phyloP scores from a whole-genome alignment of 2,797 vertebrate species.

The Ptychobarbus kaznakovi region DNA sequence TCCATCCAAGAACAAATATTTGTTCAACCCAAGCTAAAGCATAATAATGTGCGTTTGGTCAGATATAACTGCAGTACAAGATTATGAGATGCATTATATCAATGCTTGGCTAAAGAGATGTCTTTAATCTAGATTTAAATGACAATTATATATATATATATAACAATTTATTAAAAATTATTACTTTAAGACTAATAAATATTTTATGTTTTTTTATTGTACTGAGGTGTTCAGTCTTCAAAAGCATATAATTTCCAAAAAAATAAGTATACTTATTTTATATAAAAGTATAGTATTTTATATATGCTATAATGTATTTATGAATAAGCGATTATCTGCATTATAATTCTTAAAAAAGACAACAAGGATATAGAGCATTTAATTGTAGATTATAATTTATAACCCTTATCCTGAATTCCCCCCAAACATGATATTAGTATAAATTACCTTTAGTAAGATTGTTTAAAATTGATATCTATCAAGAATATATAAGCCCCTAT shows the following conservation, averaged over 20 bases:
- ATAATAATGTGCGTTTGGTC: too few species aligned
- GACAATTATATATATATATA: too few species aligned
- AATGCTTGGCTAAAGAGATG: too few species aligned
- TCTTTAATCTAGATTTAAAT: too few species aligned
- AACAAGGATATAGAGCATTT: neutral
- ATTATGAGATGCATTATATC: too few species aligned
- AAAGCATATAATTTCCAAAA: neutral
- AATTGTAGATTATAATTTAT: neutral
- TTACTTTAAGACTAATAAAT: neutral
- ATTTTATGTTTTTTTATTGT: neutral
- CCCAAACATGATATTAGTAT: neutral
- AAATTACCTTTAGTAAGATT: neutral
- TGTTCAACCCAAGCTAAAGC: too few species aligned
- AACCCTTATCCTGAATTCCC: neutral
- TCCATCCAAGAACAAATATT: too few species aligned
- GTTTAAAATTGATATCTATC: neutral
- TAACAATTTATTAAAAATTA: neutral
- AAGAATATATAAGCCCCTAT: neutral
- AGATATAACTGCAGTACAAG: too few species aligned
- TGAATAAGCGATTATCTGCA: neutral
- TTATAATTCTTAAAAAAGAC: neutral
- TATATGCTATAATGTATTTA: neutral
- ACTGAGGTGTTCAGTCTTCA: neutral
- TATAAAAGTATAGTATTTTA: neutral
- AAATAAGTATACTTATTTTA: neutral